These are phyloP conservation scores for Tenthredo livida DNA, from an alignment of 2,888 invertebrate genomes.

Conservation along the genomic window DNA sequence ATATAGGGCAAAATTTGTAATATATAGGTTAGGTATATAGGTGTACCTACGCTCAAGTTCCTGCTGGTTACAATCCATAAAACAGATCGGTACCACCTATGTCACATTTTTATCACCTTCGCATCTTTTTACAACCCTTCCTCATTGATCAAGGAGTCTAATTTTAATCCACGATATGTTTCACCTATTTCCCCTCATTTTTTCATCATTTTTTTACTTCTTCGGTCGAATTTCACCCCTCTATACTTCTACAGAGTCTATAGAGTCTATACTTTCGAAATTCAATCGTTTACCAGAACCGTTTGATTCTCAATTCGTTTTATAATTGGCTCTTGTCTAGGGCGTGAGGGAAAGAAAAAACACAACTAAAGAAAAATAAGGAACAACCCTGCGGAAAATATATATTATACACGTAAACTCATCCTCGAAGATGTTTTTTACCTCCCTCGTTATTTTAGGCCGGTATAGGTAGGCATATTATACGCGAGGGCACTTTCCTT, in stretches of 20 bases:
- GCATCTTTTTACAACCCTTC: background rate
- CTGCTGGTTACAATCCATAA: slow-evolving; percentile 17
- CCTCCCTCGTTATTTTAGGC: background rate
- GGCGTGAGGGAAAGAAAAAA: background rate
- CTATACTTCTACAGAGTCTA: too few relatives aligned
- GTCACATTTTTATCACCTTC: slow-evolving; percentile 35
- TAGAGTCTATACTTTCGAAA: background rate
- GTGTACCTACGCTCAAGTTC: background rate
- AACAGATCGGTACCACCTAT: slow-evolving; percentile 14
- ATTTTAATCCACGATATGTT: background rate
- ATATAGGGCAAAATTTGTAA: slow-evolving; percentile 34
- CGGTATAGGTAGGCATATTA: background rate
- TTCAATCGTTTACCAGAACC: background rate
- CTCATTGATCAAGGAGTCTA: background rate
- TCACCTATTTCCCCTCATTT: background rate
- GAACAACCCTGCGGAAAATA: too few relatives aligned
- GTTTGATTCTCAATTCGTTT: background rate
- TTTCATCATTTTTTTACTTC: background rate
- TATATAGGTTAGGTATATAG: slow-evolving; percentile 16
- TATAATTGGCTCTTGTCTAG: background rate
- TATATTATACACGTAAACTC: background rate
- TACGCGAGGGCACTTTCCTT: slow-evolving; percentile 6
- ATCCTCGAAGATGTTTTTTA: background rate
- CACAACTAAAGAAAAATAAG: background rate
- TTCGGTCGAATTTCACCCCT: background rate